phyloP scores from a whole-genome alignment of 2,888 invertebrate genomes.

The Phyllotreta cruciferae region DNA sequence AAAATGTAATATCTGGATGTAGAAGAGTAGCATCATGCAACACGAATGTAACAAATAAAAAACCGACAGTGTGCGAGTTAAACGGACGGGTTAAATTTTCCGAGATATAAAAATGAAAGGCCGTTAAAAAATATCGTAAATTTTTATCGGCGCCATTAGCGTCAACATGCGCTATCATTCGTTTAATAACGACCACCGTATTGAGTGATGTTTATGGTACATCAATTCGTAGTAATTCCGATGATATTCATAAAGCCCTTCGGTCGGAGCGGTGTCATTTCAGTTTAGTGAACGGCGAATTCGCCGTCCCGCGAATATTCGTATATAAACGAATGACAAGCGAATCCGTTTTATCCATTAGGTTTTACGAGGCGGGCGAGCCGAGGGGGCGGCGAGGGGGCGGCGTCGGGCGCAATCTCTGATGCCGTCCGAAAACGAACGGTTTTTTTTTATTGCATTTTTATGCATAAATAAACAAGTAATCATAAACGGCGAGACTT shows the following conservation, averaged over 20 bases:
- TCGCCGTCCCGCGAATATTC: slow-evolving; percentile 10
- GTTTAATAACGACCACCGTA: slow-evolving; percentile 8
- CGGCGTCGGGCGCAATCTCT: neutral
- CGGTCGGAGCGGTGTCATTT: slow-evolving; percentile 23
- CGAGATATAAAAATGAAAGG: neutral
- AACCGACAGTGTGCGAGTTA: neutral
- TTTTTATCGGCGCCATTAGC: neutral
- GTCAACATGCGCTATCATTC: slow-evolving; percentile 5
- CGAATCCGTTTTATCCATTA: slow-evolving; percentile 18
- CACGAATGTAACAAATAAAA: too few species aligned
- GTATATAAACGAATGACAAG: slow-evolving; percentile 21
- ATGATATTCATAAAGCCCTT: slow-evolving; percentile 17
- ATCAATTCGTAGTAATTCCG: slow-evolving; percentile 16
- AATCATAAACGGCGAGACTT: too few species aligned
- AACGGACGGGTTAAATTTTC: neutral
- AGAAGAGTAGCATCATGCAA: too few species aligned
- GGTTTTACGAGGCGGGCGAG: slow-evolving; percentile 1
- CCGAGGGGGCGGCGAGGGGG: slow-evolving; percentile 1
- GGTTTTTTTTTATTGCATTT: too few species aligned
- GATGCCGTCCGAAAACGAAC: neutral
- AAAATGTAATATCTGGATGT: too few species aligned
- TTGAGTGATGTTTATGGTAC: slow-evolving; percentile 12
- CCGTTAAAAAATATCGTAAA: slow-evolving; percentile 1
- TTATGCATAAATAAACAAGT: too few species aligned
- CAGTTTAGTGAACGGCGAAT: slow-evolving; percentile 25